Evolutionary conservation across 2,888 invertebrate genomes (phyloP), one percentile per base, ranked within the genome.

Genomic region (Merodon equestris): DNA sequence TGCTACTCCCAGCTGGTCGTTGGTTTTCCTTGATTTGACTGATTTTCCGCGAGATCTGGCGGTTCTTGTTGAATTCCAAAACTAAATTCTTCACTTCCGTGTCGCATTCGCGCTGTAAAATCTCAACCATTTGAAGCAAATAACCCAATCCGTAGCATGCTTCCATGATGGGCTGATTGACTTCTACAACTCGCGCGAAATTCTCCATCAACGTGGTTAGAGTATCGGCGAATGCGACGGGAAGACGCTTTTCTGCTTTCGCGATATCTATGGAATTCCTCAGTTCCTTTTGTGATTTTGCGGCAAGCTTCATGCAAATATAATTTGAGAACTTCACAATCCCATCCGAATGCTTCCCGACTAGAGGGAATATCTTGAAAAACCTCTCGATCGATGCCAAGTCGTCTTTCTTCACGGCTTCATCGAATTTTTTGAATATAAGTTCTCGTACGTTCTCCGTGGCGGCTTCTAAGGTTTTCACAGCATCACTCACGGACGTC

Each of bases 291-390:
- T 93, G 92, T 0, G 94, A 92, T 70, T 93, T 92, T 58, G 91
- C 91, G 68, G 92, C 90, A 9, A 94, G 86, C 90, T 93, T 96
- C 9, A 92, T 91, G 82, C 96, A 94, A 9, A 98, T 91, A 87
- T 97, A 98, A 50, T 92, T 92, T 34, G 96, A 95, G 85, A 98
- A 97, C 84, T 96, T 93, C 71, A 92, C 92, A 12, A 99, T 92
- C 0, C 99, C 99, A 84, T 96, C 95, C 44, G 94, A 93, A 76
- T 98, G 96, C 89, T 96, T 94, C 14, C 97, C 97, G 9, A 99
- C 91, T 73, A 98, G 91, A 0, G 99, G 99, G 89, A 98, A 99
- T 85, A 99, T 93, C 89, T 98, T 98, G 88, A 99, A 99, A 87
- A 98, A 96, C 64, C 98, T 91, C 87, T 98, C 97, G 14, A 98